Evolutionary conservation across 2,888 invertebrate genomes (phyloP).

Genomic region (Diarsia mendica): DNA sequence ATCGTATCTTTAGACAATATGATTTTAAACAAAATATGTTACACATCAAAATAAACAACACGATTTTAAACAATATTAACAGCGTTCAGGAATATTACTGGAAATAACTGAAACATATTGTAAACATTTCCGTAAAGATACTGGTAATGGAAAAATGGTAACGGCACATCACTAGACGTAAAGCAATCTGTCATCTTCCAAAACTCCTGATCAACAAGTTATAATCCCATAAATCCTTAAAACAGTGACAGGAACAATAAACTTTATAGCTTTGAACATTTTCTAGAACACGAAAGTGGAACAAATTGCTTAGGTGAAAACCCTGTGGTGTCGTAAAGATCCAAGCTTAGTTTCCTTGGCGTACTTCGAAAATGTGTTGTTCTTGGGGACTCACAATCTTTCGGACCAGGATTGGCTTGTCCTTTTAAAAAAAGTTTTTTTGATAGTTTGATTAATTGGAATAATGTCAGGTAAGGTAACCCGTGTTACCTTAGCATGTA

Average conservation of each 20-base stretch:
- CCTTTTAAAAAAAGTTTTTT: conserved; percentile 23
- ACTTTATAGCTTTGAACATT: conserved; percentile 73
- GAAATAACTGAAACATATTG: no score
- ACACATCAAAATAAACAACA: no score
- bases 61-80: no score
- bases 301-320: conserved; percentile 80
- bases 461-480: neutral
- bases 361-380: conserved; percentile 77
- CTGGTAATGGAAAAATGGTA: no score
- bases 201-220: conserved; percentile 68
- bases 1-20: no score
- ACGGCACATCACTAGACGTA: conserved; percentile 48
- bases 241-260: conserved; percentile 71
- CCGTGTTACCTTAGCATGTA: neutral
- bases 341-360: conserved; percentile 75
- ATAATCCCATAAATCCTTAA: conserved; percentile 70
- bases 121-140: no score
- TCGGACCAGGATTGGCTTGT: conserved; percentile 51
- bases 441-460: conserved; percentile 1
- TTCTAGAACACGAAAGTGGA: conserved; percentile 74
- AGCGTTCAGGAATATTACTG: no score
- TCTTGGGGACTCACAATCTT: conserved; percentile 68
- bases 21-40: no score
- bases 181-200: conserved; percentile 68
- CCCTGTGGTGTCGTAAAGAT: conserved; percentile 81